Evolutionary conservation across 2,888 invertebrate genomes (phyloP).

Genomic region (Mimumesa dahlbomi): DNA sequence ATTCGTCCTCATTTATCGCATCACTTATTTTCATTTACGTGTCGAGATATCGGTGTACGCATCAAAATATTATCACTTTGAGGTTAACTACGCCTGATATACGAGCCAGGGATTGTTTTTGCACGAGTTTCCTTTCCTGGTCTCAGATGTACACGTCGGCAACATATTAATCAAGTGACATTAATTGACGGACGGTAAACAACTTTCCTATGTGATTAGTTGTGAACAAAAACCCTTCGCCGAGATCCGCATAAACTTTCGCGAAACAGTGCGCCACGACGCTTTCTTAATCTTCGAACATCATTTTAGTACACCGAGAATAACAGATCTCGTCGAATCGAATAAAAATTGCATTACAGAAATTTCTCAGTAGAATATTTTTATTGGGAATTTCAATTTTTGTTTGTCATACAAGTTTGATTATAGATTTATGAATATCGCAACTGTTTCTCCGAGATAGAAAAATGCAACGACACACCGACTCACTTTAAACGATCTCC

Average conservation of each 20-base stretch:
- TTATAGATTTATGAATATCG: too few relatives aligned
- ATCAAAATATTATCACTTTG: slow-evolving; percentile 10
- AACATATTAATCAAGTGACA: slow-evolving; percentile 8
- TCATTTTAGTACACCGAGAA: too few relatives aligned
- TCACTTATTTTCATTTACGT: too few relatives aligned
- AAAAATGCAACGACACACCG: too few relatives aligned
- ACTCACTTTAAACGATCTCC: too few relatives aligned
- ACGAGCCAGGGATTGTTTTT: slow-evolving; percentile 2
- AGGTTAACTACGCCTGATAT: slow-evolving; percentile 36
- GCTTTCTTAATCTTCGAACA: neutral
- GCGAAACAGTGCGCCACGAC: slow-evolving; percentile 12
- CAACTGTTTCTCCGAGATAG: too few relatives aligned
- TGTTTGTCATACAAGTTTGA: too few relatives aligned
- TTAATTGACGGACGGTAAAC: slow-evolving; percentile 21
- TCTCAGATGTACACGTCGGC: neutral
- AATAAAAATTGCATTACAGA: too few relatives aligned
- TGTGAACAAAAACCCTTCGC: slow-evolving; percentile 5
- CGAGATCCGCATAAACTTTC: slow-evolving; percentile 7
- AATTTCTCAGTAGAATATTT: too few relatives aligned
- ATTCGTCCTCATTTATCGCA: too few relatives aligned
- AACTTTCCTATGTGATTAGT: slow-evolving; percentile 35
- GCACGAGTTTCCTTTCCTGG: neutral
- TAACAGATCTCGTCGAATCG: too few relatives aligned
- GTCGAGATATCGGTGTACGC: neutral
- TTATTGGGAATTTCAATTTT: too few relatives aligned